Percentiles rank a stretch among this genome's conserved stretches.
Conservation (phyloP, 2,113 vertebrate species). For the Hippocampus comes region DNA sequence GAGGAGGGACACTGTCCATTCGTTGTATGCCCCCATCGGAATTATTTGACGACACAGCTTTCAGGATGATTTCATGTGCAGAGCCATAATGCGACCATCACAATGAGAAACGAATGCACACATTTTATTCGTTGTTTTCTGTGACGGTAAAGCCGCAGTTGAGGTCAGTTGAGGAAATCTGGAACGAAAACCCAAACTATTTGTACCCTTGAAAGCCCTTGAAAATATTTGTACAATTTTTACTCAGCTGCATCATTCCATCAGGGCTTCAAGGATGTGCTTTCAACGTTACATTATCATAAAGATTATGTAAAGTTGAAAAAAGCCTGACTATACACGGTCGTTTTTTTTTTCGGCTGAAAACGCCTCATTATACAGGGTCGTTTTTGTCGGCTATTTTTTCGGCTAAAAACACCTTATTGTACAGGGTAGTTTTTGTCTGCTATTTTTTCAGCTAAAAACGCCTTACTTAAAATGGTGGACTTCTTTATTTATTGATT, state of each 20-base stretch:
- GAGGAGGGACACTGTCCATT: slow-evolving; percentile 38
- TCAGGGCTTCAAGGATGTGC: background rate
- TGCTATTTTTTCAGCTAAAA: too few species aligned
- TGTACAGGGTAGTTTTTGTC: too few species aligned
- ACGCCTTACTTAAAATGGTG: too few species aligned
- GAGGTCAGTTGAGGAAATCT: slow-evolving; percentile 21
- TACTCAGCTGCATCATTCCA: background rate
- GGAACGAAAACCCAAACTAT: background rate
- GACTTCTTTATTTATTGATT: too few species aligned
- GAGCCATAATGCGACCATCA: slow-evolving; percentile 12
- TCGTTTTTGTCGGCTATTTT: too few species aligned
- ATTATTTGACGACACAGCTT: too few species aligned
- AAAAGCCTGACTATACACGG: too few species aligned
- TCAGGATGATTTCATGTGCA: too few species aligned
- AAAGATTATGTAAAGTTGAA: slow-evolving; percentile 12
- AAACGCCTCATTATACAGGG: too few species aligned
- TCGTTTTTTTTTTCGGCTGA: too few species aligned
- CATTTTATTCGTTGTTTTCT: slow-evolving; percentile 38
- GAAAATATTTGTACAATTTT: background rate
- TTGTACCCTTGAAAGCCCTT: too few species aligned
- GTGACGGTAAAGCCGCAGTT: slow-evolving; percentile 50
- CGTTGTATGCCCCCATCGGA: background rate
- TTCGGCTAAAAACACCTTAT: too few species aligned
- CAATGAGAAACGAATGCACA: slow-evolving; percentile 20
- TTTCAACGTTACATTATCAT: slow-evolving; percentile 2